A percentile compares a stretch with the other conserved stretches of the same genome.
These are phyloP conservation scores for Athetis lepigone DNA, from an alignment of 2,888 invertebrate species.

Conservation along the genomic window DNA sequence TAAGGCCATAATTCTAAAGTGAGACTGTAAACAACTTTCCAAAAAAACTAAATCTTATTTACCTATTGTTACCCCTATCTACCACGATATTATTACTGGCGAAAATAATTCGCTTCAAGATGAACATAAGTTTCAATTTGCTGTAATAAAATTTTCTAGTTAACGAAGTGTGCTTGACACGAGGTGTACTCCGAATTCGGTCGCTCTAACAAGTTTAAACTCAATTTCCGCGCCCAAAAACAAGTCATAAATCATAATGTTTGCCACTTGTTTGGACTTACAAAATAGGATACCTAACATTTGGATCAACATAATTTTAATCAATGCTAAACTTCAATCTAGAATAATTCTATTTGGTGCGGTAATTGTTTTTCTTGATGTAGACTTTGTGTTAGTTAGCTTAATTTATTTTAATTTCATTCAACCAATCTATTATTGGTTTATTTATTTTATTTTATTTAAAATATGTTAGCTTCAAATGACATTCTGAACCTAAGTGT, in stretches of 20 bases:
- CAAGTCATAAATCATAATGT: constrained; percentile 60
- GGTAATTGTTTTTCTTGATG: not conserved
- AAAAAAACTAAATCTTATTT: constrained; percentile 7
- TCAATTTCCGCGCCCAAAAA: constrained; percentile 57
- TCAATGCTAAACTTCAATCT: constrained; percentile 21
- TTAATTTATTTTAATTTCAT: not conserved
- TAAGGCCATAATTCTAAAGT: not conserved
- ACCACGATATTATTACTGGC: constrained; percentile 34
- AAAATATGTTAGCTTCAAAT: no score
- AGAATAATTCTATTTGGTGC: constrained; percentile 5
- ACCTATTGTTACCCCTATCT: constrained; percentile 9
- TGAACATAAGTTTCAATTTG: constrained; percentile 55
- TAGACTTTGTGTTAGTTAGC: no score
- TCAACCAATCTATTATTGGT: no score
- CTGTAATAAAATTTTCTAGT: constrained; percentile 61
- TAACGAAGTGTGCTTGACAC: constrained; percentile 63
- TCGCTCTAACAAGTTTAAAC: constrained; percentile 59
- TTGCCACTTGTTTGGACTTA: constrained; percentile 38
- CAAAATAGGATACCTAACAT: constrained; percentile 28
- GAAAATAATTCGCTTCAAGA: constrained; percentile 38
- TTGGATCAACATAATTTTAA: constrained; percentile 27
- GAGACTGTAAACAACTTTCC: not conserved
- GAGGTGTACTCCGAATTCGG: constrained; percentile 48
- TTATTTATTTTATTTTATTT: no score
- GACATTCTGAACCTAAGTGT: no score